phyloP scores from a whole-genome alignment of 1,140 invertebrate genomes.

The Eupristina koningsbergeri region DNA sequence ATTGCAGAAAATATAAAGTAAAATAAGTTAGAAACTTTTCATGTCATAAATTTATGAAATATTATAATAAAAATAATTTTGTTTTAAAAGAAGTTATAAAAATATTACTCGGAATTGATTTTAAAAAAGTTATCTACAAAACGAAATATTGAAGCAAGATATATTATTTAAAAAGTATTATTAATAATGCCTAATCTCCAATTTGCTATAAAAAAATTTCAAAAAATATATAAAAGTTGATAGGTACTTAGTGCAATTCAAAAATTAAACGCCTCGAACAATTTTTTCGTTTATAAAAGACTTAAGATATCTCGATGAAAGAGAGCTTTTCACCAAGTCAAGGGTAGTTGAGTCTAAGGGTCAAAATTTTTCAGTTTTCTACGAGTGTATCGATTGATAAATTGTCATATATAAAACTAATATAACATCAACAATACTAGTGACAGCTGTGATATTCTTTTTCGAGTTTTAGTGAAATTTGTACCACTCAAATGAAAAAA shows the following conservation, averaged over 20 bases:
- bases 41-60: too few species aligned
- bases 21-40: too few species aligned
- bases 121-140: too few species aligned
- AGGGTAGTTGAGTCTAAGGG: neutral
- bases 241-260: neutral
- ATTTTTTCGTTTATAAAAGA: neutral
- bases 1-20: too few species aligned
- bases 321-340: neutral
- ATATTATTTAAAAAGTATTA: neutral
- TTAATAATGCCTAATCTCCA: too few species aligned
- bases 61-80: too few species aligned
- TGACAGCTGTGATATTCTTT: neutral
- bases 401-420: neutral
- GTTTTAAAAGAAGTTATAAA: too few species aligned
- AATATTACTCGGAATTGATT: too few species aligned
- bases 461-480: neutral
- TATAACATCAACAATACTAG: neutral
- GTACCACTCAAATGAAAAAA: neutral
- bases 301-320: constrained; percentile 2
- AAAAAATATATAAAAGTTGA: neutral
- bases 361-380: neutral
- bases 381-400: constrained; percentile 39
- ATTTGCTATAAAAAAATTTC: too few species aligned
- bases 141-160: neutral
- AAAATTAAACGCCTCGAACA: neutral